These are phyloP conservation scores for Pinctada fucata DNA, from an alignment of 2,888 invertebrate genomes.

Conservation along the genomic window DNA sequence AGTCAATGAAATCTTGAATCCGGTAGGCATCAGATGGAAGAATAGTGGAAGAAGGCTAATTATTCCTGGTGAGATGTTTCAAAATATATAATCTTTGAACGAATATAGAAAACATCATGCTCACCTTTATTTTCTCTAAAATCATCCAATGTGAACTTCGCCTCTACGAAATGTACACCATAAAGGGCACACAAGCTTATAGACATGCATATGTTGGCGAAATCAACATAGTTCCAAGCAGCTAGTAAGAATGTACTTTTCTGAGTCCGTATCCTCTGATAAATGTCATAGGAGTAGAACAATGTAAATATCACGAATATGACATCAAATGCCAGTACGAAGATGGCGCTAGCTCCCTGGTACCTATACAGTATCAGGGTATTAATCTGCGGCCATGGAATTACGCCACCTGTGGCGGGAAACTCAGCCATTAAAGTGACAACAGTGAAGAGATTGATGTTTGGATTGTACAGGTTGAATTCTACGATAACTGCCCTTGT, in stretches of 20 bases:
- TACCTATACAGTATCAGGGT: conserved; percentile 40
- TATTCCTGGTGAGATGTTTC: too few species aligned
- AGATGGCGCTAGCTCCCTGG: conserved; percentile 40
- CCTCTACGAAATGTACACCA: conserved; percentile 41
- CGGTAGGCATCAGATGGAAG: too few species aligned
- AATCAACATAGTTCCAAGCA: conserved; percentile 43
- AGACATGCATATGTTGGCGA: conserved; percentile 36
- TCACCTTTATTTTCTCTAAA: conserved; percentile 41
- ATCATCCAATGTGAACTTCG: conserved; percentile 28
- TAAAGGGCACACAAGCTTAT: conserved; percentile 42
- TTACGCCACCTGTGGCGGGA: conserved; percentile 59
- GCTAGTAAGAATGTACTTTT: conserved; percentile 19
- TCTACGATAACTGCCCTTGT: conserved; percentile 70
- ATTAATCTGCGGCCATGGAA: conserved; percentile 47
- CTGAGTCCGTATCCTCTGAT: conserved; percentile 17
- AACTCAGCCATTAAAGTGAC: conserved; percentile 62
- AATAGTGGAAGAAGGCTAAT: too few species aligned
- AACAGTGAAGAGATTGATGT: conserved; percentile 63
- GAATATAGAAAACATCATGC: background rate
- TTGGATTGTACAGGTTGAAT: conserved; percentile 68
- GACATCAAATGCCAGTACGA: conserved; percentile 37
- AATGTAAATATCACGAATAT: conserved; percentile 45
- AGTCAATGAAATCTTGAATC: too few species aligned
- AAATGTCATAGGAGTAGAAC: conserved; percentile 33
- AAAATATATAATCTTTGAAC: too few species aligned